Percentiles rank a stretch among this genome's conserved stretches.
These are phyloP conservation scores for Microctonus hyperodae DNA, from an alignment of 2,888 invertebrate genomes.

Conservation along the genomic window DNA sequence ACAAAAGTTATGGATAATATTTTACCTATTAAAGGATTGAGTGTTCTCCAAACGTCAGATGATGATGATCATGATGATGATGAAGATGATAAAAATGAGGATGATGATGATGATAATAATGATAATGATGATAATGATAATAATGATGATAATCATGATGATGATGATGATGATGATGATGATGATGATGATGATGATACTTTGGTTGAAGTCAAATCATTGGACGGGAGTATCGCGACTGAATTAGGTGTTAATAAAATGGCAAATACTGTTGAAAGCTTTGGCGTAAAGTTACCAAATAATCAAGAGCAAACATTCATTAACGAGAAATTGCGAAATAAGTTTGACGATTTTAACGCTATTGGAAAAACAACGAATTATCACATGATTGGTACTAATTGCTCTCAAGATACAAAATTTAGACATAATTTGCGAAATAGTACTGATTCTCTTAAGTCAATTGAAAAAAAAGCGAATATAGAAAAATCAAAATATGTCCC, in stretches of 20 bases:
- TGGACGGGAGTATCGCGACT: conserved; percentile 36
- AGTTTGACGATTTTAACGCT: not conserved
- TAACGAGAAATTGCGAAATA: not conserved
- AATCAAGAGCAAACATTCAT: not conserved
- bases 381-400: not conserved
- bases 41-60: conserved; percentile 45
- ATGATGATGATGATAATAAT: conserved; percentile 50
- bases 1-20: conserved; percentile 49
- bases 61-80: conserved; percentile 47
- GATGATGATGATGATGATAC: conserved; percentile 51
- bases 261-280: conserved; percentile 26
- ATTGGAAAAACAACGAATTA: not conserved
- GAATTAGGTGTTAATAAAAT: conserved; percentile 29
- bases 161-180: conserved; percentile 48
- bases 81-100: conserved; percentile 49
- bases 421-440: conserved; percentile 4
- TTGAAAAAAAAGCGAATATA: not conserved
- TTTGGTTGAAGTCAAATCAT: conserved; percentile 48
- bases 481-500: conserved; percentile 17
- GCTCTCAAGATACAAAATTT: not conserved
- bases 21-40: conserved; percentile 46
- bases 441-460: conserved; percentile 3
- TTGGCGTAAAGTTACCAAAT: not conserved
- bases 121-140: too few species aligned
- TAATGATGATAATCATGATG: conserved; percentile 50